phyloP scores from a whole-genome alignment of 2,113 vertebrate species.

The Bothrops jararaca region DNA sequence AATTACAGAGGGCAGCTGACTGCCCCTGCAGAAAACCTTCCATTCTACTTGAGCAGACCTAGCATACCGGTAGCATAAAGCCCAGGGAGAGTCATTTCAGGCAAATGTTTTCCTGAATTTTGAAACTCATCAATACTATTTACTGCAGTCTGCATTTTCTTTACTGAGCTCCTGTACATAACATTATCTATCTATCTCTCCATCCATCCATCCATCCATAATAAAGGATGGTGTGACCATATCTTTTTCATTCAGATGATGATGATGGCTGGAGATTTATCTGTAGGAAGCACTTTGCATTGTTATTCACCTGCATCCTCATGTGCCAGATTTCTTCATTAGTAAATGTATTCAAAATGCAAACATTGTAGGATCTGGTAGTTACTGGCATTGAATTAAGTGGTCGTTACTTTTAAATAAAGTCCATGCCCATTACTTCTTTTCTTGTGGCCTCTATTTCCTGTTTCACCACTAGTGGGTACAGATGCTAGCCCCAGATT shows the following conservation, averaged over 20 bases:
- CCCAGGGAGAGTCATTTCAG: background rate
- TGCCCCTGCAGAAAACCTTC: constrained; percentile 6
- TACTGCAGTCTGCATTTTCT: constrained; percentile 26
- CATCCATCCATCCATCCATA: no score
- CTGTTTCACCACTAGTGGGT: background rate
- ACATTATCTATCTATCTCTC: no score
- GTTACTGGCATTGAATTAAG: background rate
- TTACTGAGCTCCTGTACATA: background rate
- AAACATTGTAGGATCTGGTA: background rate
- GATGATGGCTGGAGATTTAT: background rate
- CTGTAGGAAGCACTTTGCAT: background rate
- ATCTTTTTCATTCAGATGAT: background rate
- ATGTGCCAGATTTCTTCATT: background rate
- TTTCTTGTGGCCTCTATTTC: background rate
- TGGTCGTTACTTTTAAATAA: background rate
- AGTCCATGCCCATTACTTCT: background rate
- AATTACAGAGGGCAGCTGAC: constrained; percentile 20
- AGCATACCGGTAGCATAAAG: accelerated
- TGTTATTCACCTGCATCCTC: background rate
- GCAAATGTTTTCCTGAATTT: background rate
- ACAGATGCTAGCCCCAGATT: background rate
- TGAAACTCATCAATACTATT: background rate
- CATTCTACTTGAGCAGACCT: constrained; percentile 24
- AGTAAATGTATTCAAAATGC: background rate
- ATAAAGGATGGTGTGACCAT: background rate